phyloP scores from a whole-genome alignment of 1,140 invertebrate species.

The Drosophila auraria region DNA sequence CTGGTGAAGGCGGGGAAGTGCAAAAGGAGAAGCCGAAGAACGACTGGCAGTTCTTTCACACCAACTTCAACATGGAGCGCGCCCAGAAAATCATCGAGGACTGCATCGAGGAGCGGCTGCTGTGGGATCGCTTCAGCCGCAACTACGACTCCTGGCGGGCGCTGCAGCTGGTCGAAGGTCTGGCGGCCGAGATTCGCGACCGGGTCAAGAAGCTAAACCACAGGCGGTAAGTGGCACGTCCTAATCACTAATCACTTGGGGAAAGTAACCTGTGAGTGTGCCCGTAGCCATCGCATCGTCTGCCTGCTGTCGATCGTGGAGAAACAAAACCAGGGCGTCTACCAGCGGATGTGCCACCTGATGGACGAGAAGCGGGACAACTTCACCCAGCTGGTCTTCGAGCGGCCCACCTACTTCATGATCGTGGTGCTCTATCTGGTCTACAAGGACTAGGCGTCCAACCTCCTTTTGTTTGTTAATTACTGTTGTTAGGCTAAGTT shows the following conservation, averaged over 20 bases:
- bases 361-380: slow-evolving; percentile 82
- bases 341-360: slow-evolving; percentile 76
- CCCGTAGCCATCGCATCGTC: slow-evolving; percentile 75
- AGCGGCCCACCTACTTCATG: slow-evolving; percentile 81
- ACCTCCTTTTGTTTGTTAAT: neutral
- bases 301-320: slow-evolving; percentile 80
- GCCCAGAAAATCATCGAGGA: slow-evolving; percentile 78
- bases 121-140: slow-evolving; percentile 83
- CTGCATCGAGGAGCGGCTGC: slow-evolving; percentile 80
- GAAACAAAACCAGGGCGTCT: slow-evolving; percentile 81
- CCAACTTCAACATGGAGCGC: slow-evolving; percentile 84
- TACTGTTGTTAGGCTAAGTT: slow-evolving; percentile 38
- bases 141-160: slow-evolving; percentile 83
- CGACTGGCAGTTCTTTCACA: slow-evolving; percentile 82
- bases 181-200: slow-evolving; percentile 79
- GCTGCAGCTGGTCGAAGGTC: slow-evolving; percentile 70
- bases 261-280: neutral
- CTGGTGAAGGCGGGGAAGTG: slow-evolving; percentile 27
- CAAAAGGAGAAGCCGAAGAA: slow-evolving; percentile 74
- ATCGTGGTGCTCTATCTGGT: slow-evolving; percentile 80
- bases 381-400: slow-evolving; percentile 78
- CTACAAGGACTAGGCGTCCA: slow-evolving; percentile 64
- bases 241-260: slow-evolving; percentile 1
- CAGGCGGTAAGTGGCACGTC: slow-evolving; percentile 60
- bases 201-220: slow-evolving; percentile 81